Percentiles rank a stretch among this genome's conserved stretches.
phyloP scores from a whole-genome alignment of 2,113 vertebrate genomes.

The Hystrix brachyura region DNA sequence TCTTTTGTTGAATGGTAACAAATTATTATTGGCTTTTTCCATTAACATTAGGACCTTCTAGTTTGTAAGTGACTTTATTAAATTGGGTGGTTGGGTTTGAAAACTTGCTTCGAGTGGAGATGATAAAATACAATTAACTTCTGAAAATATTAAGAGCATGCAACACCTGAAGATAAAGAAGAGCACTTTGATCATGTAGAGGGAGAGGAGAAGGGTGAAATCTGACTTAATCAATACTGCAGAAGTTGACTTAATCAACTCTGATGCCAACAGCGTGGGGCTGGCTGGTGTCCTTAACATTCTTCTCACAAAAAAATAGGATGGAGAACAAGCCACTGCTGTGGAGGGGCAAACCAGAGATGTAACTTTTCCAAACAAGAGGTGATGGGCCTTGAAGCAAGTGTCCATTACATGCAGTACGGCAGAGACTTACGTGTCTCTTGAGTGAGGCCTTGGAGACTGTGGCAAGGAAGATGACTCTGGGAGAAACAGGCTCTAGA shows the following conservation, averaged over 20 bases:
- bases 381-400: neutral
- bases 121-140: constrained; percentile 62
- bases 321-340: neutral
- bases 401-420: neutral
- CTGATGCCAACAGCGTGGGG: neutral
- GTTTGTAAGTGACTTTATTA: constrained; percentile 53
- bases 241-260: neutral
- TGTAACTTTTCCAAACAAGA: constrained; percentile 10
- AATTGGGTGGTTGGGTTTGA: constrained; percentile 28
- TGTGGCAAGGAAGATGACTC: neutral
- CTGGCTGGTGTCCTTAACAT: neutral
- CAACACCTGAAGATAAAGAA: neutral
- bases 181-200: neutral
- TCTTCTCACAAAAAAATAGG: neutral
- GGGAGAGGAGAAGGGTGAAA: neutral
- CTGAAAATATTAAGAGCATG: constrained; percentile 52
- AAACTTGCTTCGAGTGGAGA: constrained; percentile 6
- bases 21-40: constrained; percentile 20
- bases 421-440: neutral
- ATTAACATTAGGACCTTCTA: constrained; percentile 46
- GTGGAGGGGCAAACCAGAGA: neutral
- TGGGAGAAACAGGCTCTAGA: neutral
- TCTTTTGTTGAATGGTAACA: neutral
- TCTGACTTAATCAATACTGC: neutral
- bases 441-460: neutral